Percentiles rank a stretch among this genome's conserved stretches.
These are phyloP conservation scores for Trachelus stipa DNA, from an alignment of 2,888 invertebrate genomes.

Conservation along the genomic window DNA sequence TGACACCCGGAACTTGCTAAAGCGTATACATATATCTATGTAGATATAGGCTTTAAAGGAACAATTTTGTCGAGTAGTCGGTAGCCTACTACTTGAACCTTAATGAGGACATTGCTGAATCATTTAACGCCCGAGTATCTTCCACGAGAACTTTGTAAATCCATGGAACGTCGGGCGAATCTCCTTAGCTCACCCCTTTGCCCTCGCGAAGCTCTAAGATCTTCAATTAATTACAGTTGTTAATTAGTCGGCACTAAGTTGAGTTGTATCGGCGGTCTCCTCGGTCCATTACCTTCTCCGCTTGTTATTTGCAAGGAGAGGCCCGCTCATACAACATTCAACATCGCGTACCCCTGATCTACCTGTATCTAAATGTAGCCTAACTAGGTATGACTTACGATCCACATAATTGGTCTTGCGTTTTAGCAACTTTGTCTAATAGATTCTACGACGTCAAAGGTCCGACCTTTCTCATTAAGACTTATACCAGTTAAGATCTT, in stretches of 20 bases:
- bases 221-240: conserved; percentile 43
- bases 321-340: conserved; percentile 22
- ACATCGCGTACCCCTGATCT: conserved; percentile 4
- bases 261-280: conserved; percentile 36
- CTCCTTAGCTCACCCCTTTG: conserved; percentile 14
- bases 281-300: conserved; percentile 26
- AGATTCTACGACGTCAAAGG: background rate
- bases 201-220: conserved; percentile 30
- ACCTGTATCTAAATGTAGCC: conserved; percentile 11
- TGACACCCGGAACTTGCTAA: background rate
- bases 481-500: background rate
- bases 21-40: background rate
- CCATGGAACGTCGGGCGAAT: conserved; percentile 19
- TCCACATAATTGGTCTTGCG: conserved; percentile 27
- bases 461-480: background rate
- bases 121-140: conserved; percentile 23
- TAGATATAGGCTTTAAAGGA: background rate
- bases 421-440: conserved; percentile 5
- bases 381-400: conserved; percentile 30
- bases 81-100: background rate
- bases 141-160: conserved; percentile 20
- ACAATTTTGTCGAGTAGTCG: background rate
- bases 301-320: conserved; percentile 12
- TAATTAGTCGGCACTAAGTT: conserved; percentile 41
- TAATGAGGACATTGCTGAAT: background rate